A percentile compares a stretch with the other conserved stretches of the same genome.
Conservation (phyloP, 1,140 invertebrate genomes). For the Pristionchus pacificus region DNA sequence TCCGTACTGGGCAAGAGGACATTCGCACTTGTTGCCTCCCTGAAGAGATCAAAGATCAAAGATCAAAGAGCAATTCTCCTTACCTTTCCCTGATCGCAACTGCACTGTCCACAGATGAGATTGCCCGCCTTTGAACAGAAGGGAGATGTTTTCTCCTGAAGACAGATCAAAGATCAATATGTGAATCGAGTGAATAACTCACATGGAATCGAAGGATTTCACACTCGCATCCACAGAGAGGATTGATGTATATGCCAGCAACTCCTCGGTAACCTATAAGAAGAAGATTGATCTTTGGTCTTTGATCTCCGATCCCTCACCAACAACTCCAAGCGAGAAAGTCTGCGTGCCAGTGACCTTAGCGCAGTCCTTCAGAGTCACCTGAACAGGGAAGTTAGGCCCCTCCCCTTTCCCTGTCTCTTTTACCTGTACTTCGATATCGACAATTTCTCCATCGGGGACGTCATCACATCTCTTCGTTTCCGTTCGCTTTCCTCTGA, state of each 20-base stretch:
- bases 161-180: background rate
- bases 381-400: too few species aligned
- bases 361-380: background rate
- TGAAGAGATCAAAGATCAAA: too few species aligned
- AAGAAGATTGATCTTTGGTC: background rate
- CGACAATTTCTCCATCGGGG: background rate
- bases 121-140: slow-evolving; percentile 43
- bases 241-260: slow-evolving; percentile 53
- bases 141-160: slow-evolving; percentile 41
- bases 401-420: too few species aligned
- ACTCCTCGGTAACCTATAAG: slow-evolving; percentile 48
- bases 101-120: slow-evolving; percentile 49
- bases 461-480: background rate
- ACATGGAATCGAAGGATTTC: slow-evolving; percentile 45
- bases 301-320: background rate
- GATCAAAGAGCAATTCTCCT: too few species aligned
- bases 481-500: background rate
- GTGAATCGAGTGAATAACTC: too few species aligned
- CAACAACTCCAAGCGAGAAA: background rate
- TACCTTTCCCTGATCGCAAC: slow-evolving; percentile 46
- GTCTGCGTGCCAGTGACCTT: background rate
- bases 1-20: slow-evolving; percentile 48
- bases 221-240: slow-evolving; percentile 55
- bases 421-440: background rate
- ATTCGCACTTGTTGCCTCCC: slow-evolving; percentile 47